phyloP scores from a whole-genome alignment of 1,140 invertebrate genomes.

The Archegozetes longisetosus region DNA sequence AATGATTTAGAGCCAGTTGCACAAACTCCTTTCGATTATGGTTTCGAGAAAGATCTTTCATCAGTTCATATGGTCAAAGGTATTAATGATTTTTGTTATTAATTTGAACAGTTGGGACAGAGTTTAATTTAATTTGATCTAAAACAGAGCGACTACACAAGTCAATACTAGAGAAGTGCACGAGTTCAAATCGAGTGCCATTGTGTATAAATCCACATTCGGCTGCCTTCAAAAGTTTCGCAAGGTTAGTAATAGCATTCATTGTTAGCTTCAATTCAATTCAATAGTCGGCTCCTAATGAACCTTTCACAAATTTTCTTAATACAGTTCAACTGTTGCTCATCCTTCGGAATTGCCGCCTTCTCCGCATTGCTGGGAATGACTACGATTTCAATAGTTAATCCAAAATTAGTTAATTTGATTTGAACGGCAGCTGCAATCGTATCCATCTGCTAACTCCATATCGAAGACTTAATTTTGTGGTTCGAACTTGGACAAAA shows the following conservation, averaged over 20 bases:
- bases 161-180: slow-evolving; percentile 90
- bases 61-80: slow-evolving; percentile 88
- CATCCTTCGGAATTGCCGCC: slow-evolving; percentile 92
- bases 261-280: neutral
- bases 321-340: slow-evolving; percentile 84
- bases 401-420: no score
- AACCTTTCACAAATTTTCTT: slow-evolving; percentile 6
- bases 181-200: slow-evolving; percentile 71
- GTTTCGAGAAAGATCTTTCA: slow-evolving; percentile 82
- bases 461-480: no score
- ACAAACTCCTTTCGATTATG: slow-evolving; percentile 72
- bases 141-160: slow-evolving; percentile 88
- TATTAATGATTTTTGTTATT: slow-evolving; percentile 30
- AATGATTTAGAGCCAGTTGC: slow-evolving; percentile 82
- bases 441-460: no score
- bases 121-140: slow-evolving; percentile 24
- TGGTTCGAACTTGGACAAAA: no score
- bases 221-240: slow-evolving; percentile 97
- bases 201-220: slow-evolving; percentile 98
- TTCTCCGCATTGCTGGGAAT: slow-evolving; percentile 94
- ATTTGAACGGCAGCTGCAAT: no score
- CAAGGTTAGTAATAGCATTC: slow-evolving; percentile 58
- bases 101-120: neutral
- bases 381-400: no score
- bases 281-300: neutral